phyloP scores from a whole-genome alignment of 2,113 vertebrate genomes.

The Marmota monax region DNA sequence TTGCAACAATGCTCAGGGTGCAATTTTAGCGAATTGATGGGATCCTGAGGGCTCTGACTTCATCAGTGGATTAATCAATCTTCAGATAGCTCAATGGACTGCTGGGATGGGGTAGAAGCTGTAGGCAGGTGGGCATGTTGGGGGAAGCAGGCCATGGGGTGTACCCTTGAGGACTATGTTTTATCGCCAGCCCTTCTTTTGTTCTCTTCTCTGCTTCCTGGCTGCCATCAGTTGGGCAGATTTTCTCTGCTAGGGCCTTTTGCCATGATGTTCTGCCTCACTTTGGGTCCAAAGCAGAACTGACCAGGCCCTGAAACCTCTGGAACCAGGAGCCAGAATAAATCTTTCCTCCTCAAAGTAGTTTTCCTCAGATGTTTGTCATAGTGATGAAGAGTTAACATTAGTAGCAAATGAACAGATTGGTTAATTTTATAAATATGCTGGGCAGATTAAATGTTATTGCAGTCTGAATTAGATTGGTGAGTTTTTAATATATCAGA shows the following conservation, averaged over 20 bases:
- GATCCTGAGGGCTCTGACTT: neutral
- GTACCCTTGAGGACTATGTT: neutral
- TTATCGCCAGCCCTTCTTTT: neutral
- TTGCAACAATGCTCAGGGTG: neutral
- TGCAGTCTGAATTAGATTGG: neutral
- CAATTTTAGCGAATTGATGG: neutral
- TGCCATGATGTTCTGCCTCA: neutral
- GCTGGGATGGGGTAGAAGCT: neutral
- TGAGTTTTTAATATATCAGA: neutral
- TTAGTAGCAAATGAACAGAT: neutral
- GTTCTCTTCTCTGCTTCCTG: neutral
- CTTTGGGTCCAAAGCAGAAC: neutral
- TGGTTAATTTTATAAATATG: constrained; percentile 3
- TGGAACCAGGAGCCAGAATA: neutral
- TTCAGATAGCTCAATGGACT: neutral
- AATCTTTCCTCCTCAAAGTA: neutral
- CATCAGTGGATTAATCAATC: neutral
- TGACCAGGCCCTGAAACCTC: neutral
- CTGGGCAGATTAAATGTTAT: neutral
- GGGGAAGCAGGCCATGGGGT: neutral
- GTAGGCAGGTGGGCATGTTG: neutral
- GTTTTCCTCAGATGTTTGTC: neutral
- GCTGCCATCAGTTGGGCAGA: neutral
- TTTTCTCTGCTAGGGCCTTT: neutral
- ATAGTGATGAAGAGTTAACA: neutral